phyloP scores from a whole-genome alignment of 2,797 vertebrate genomes.

The Hybognathus amarus region DNA sequence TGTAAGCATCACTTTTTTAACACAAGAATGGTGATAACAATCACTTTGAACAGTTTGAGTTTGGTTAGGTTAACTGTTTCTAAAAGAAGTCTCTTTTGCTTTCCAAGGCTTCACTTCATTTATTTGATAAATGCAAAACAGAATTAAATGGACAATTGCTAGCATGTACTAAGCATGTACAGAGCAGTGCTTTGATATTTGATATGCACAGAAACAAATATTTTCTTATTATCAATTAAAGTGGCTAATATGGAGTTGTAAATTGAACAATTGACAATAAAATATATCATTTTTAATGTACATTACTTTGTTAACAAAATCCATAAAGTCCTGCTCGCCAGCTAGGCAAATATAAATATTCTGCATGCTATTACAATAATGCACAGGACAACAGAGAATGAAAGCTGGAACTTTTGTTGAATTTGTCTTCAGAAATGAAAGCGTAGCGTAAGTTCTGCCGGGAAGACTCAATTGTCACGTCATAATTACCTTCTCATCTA shows the following conservation, averaged over 20 bases:
- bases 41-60: neutral
- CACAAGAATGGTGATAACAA: neutral
- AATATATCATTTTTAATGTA: conserved; percentile 1
- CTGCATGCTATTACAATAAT: neutral
- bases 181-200: neutral
- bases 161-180: neutral
- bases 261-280: conserved; percentile 13
- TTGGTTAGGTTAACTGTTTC: neutral
- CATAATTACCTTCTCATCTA: too few relatives aligned
- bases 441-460: too few relatives aligned
- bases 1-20: neutral
- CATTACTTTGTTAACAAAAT: conserved; percentile 9
- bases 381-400: conserved; percentile 5
- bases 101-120: neutral
- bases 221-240: conserved; percentile 6
- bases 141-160: neutral
- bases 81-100: neutral
- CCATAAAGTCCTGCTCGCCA: neutral
- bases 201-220: conserved; percentile 14
- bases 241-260: neutral
- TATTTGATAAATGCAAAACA: neutral
- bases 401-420: neutral
- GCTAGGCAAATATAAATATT: neutral
- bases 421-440: conserved; percentile 22
- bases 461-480: too few relatives aligned